Conservation (phyloP, 2,113 vertebrate species). For the Thryonomys swinderianus region DNA sequence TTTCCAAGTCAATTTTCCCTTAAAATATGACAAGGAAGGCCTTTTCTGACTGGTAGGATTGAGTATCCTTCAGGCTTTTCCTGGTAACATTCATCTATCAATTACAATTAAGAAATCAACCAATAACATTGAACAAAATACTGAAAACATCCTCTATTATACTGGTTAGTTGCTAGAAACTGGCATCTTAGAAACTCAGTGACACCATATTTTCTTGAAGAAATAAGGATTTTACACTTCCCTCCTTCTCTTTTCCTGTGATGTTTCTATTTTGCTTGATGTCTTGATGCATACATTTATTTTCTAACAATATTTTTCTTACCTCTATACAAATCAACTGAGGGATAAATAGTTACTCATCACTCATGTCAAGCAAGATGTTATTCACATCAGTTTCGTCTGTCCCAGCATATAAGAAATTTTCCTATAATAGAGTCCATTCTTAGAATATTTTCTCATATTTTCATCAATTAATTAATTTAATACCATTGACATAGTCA, state of each 20-base stretch:
- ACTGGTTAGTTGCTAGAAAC: background rate
- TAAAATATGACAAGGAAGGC: background rate
- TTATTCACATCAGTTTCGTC: background rate
- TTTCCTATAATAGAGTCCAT: background rate
- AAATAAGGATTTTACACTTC: conserved; percentile 30
- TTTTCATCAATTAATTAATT: background rate
- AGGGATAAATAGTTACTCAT: background rate
- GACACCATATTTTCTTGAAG: conserved; percentile 54
- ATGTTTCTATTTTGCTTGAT: conserved; percentile 26
- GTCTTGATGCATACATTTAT: conserved; percentile 15
- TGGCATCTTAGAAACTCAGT: conserved; percentile 35
- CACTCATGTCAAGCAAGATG: background rate
- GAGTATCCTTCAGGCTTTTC: background rate
- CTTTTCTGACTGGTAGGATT: background rate
- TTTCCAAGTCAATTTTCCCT: background rate
- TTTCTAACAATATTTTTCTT: conserved; percentile 45
- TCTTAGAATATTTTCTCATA: background rate
- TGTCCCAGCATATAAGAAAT: background rate
- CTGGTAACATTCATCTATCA: background rate
- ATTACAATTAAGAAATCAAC: background rate
- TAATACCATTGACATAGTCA: background rate
- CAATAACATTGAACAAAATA: background rate
- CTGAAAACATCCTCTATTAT: background rate
- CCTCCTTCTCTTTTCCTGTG: conserved; percentile 6
- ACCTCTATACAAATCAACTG: background rate